Base-by-base conservation (phyloP, 2,797 vertebrate species). In the Potorous gilbertii region DNA sequence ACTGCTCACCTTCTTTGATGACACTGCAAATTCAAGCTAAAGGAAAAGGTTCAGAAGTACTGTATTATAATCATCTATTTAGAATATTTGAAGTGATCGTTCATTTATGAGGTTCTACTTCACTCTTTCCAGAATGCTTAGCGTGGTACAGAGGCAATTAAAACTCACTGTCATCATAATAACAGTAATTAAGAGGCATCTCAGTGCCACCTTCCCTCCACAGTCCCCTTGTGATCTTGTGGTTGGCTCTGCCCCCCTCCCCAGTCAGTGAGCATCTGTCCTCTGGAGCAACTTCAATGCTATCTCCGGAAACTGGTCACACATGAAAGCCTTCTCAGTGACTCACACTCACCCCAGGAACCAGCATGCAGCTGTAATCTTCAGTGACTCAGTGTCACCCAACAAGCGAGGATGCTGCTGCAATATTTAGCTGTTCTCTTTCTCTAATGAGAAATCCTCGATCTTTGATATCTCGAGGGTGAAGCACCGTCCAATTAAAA, bases 21-120 rank as follows among this genome's bases (percentile, higher is more conserved):
- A 18, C 90, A 1, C 24, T 90, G 29, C 34, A 91, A 92, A 14
- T 24, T 16, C 81, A 93, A 96, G 56, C 8, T 90, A 91, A 96
- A 96, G 28, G 40, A 50, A 93, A 87, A 27, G 40, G 94, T 96
- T 94, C 90, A 94, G 90, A 94, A 97, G 81, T 81, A 90, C 31
- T 92, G 56, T 94, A 90, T 95, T 94, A 94, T 59, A 94, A 94
- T 89, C 52, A 95, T 91, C 93, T 97, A 90, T 94, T 97, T 97
- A 96, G 18, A 97, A 96, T 97, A 96, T 96, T 96, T 96, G 94
- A 94, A 97, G 34, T 54, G 62, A 95, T 97, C 56, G 94, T 95
- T 97, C 97, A 97, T 96, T 95, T 93, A 96, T 96, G 87, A 97
- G 40, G 40, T 31, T 54, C 28, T 46, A 62, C 11, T 95, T 96